These are phyloP conservation scores for Vanessa atalanta DNA, from an alignment of 1,140 invertebrate species.

Conservation along the genomic window DNA sequence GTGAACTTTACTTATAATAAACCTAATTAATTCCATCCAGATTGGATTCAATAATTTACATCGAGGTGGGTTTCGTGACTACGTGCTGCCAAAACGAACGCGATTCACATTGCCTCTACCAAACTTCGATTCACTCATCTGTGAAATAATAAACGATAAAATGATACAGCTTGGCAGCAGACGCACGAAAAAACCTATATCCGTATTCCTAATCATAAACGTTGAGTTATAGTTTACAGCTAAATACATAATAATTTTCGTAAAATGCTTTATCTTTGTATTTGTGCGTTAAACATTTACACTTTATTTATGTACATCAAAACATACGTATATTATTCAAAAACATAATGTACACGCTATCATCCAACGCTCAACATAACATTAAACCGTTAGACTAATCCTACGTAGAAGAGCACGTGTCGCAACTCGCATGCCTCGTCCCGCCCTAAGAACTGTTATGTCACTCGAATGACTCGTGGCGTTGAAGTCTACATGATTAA, in stretches of 20 bases:
- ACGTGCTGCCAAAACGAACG: slow-evolving; percentile 35
- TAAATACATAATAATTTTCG: slow-evolving; percentile 73
- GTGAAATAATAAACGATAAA: slow-evolving; percentile 20
- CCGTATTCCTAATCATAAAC: slow-evolving; percentile 67
- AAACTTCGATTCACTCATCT: slow-evolving; percentile 18
- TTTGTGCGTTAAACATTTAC: slow-evolving; percentile 81
- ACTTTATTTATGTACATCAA: slow-evolving; percentile 80
- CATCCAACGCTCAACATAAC: slow-evolving; percentile 70
- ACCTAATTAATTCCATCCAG: slow-evolving; percentile 48
- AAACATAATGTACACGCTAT: slow-evolving; percentile 77
- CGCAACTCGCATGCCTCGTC: slow-evolving; percentile 8
- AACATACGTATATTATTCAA: slow-evolving; percentile 78
- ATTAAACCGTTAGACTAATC: slow-evolving; percentile 64
- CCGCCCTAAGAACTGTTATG: slow-evolving; percentile 14
- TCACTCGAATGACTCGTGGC: slow-evolving; percentile 33
- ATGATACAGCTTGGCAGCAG: slow-evolving; percentile 42
- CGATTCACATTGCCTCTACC: slow-evolving; percentile 6
- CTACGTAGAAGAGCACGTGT: slow-evolving; percentile 56
- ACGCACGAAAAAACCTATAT: slow-evolving; percentile 59
- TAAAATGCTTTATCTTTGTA: slow-evolving; percentile 72
- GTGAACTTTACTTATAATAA: slow-evolving; percentile 49
- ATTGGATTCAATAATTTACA: slow-evolving; percentile 48
- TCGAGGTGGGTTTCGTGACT: slow-evolving; percentile 43
- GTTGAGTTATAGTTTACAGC: slow-evolving; percentile 72
- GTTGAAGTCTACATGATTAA: slow-evolving; percentile 50